Evolutionary conservation across 2,113 vertebrate genomes (phyloP), one percentile per base, ranked within the genome.

Genomic region (Shinisaurus crocodilurus): DNA sequence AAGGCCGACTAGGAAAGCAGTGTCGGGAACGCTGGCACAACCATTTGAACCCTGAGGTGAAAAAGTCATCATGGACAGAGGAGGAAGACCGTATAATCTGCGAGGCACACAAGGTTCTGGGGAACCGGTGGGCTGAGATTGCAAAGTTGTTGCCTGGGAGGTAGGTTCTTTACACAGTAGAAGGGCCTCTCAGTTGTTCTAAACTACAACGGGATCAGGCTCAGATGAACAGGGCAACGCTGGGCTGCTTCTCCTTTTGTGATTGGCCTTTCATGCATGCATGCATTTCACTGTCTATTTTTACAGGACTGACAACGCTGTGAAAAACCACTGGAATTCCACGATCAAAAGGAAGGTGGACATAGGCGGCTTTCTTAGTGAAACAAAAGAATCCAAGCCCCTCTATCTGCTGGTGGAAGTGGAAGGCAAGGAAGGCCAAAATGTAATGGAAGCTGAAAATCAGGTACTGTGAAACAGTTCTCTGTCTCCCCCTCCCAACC

Each of bases 241-340:
- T 84, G 82, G 86, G 76, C 2, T n/a, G 84, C 34, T 48, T 25
- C 12, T 65, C 69, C 6, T 70, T 10, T 89, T 60, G 16, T 72
- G 0, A n/a, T 83, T 74, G 13, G n/a, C 50, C 20, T 43, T 82
- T 9, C 32, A 48, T 25, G 32, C 29, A 79, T 76, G 57, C 23
- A 20, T 84, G 43, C 18, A 27, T 72, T 79, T 34, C 25, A 1
- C 8, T 43, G 12, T 85, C 94, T 92, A 74, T 86, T 72, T 83
- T 90, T 57, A 27, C 92, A 99, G 99, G 94, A 99, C 99, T 0
- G 99, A 99, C 95, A 99, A 99, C 32, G 99, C 99, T 6, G 99
- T 99, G 94, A 99, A 99, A 95, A 99, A 99, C 94, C 99, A 99
- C 96, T 99, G 99, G 99, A 99, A 99, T 93, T 99, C 99, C 0